phyloP scores from a whole-genome alignment of 2,113 vertebrate species.

The Cochlearius cochlearius region DNA sequence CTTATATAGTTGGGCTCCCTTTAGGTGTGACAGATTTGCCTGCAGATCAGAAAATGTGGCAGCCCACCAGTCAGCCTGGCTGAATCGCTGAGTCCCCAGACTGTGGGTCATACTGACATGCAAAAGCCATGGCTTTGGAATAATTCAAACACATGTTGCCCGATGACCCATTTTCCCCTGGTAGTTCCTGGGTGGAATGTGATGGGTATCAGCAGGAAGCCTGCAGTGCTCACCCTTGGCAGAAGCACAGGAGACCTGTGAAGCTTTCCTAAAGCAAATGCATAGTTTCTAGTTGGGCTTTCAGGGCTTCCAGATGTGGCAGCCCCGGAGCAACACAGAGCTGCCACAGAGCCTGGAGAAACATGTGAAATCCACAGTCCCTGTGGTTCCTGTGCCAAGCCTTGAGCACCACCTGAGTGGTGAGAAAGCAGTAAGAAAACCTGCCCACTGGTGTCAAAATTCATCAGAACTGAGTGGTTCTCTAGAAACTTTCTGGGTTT shows the following conservation, averaged over 20 bases:
- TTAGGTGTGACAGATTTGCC: background rate
- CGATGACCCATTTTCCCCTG: background rate
- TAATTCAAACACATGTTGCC: fast-evolving
- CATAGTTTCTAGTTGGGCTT: background rate
- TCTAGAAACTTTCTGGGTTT: background rate
- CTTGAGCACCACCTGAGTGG: background rate
- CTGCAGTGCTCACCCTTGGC: background rate
- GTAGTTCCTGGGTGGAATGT: background rate
- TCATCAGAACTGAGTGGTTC: background rate
- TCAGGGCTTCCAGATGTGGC: background rate
- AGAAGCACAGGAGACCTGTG: background rate
- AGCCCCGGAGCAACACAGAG: background rate
- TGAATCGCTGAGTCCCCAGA: fast-evolving
- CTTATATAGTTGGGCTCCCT: fast-evolving
- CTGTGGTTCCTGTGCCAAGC: fast-evolving
- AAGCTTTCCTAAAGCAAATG: background rate
- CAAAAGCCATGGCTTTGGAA: background rate
- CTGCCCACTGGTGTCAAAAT: background rate
- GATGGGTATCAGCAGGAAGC: background rate
- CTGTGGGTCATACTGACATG: background rate
- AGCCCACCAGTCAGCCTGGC: background rate
- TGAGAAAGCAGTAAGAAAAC: background rate
- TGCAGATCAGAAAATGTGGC: background rate
- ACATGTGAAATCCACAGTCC: background rate
- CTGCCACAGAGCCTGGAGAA: background rate